A percentile compares a stretch with the other conserved stretches of the same genome.
Conservation (phyloP, 2,113 vertebrate genomes). For the Pleuronectes platessa region DNA sequence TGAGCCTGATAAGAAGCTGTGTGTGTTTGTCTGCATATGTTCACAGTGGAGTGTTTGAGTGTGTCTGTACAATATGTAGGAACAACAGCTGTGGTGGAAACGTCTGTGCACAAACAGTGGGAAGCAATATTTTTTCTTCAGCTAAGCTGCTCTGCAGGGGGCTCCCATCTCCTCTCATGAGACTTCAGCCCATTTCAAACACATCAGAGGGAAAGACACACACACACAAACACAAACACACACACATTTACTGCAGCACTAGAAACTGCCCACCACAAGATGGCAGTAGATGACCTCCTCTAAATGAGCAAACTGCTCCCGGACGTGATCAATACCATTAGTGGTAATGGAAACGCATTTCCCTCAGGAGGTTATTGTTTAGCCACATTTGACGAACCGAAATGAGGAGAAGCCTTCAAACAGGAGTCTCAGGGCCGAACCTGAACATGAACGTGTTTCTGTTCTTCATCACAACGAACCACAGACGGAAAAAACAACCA, state of each 20-base stretch:
- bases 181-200: conserved; percentile 40
- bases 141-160: conserved; percentile 40
- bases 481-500: background rate
- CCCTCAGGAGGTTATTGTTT: conserved; percentile 9
- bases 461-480: background rate
- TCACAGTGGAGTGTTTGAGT: background rate
- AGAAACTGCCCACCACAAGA: conserved; percentile 54
- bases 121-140: conserved; percentile 19
- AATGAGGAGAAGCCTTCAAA: background rate
- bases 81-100: background rate
- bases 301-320: background rate
- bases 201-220: background rate
- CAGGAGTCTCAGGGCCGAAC: background rate
- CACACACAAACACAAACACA: background rate
- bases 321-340: conserved; percentile 19
- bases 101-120: conserved; percentile 9
- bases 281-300: conserved; percentile 68
- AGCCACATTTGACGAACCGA: background rate
- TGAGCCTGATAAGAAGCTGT: background rate
- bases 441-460: no score
- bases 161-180: conserved; percentile 28
- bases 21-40: background rate
- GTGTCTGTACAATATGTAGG: background rate
- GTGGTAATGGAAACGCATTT: conserved; percentile 18
- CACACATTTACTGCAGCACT: conserved; percentile 3